Conservation (phyloP, 2,113 vertebrate genomes). For the Acanthochromis polyacanthus region DNA sequence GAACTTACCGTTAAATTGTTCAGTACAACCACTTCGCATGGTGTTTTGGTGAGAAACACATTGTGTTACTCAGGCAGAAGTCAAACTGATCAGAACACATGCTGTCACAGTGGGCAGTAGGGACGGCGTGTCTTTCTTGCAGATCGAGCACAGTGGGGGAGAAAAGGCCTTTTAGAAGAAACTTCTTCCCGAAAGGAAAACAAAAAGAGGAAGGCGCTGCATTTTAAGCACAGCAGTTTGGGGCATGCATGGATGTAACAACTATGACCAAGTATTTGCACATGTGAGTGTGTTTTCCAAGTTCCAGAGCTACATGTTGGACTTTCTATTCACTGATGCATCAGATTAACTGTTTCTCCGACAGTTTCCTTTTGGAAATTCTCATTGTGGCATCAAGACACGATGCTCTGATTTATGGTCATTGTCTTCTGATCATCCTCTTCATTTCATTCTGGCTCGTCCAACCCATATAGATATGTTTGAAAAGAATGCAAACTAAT, state of each 20-base stretch:
- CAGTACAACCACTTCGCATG: background rate
- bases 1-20: background rate
- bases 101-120: slow-evolving; percentile 10
- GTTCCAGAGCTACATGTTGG: background rate
- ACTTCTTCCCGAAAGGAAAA: background rate
- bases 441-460: slow-evolving; percentile 14
- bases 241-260: too few species aligned
- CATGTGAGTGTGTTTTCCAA: background rate
- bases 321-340: background rate
- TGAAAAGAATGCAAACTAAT: slow-evolving; percentile 14
- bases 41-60: background rate
- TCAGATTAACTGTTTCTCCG: background rate
- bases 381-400: background rate
- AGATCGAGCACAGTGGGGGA: background rate
- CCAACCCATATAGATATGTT: slow-evolving; percentile 1
- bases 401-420: background rate
- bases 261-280: too few species aligned
- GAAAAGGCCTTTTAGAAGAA: background rate
- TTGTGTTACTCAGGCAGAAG: background rate
- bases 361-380: background rate
- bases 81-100: slow-evolving; percentile 14
- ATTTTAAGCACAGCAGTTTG: too few species aligned
- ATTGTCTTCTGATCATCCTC: background rate
- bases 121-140: background rate
- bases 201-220: too few species aligned